A percentile compares a stretch with the other conserved stretches of the same genome.
Conservation (phyloP, 2,113 vertebrate species). For the Caloenas nicobarica region DNA sequence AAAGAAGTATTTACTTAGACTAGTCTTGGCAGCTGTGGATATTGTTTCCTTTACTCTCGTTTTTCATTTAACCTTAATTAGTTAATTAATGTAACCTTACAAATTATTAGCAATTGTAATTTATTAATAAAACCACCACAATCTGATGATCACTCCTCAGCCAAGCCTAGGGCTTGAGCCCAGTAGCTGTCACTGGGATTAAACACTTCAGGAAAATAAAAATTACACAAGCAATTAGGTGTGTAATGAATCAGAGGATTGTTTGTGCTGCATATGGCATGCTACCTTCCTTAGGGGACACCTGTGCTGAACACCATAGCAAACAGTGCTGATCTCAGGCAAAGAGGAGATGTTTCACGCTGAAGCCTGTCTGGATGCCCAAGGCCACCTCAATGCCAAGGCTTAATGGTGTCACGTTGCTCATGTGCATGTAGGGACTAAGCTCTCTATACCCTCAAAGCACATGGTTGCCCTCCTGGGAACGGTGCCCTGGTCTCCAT, state of each 20-base stretch:
- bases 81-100: neutral
- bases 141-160: neutral
- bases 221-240: neutral
- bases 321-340: neutral
- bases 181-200: neutral
- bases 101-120: neutral
- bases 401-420: fast-evolving
- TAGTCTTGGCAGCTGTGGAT: neutral
- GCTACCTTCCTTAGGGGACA: neutral
- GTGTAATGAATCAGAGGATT: neutral
- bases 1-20: neutral
- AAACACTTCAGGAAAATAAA: neutral
- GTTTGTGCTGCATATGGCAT: neutral
- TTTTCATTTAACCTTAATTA: neutral
- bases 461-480: neutral
- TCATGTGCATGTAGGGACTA: fast-evolving
- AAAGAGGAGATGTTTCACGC: neutral
- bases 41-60: neutral
- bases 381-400: neutral
- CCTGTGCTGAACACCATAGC: fast-evolving
- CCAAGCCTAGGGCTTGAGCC: neutral
- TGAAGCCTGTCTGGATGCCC: neutral
- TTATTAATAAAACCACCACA: neutral
- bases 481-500: neutral
- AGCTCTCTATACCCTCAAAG: neutral